Conservation (phyloP, 2,113 vertebrate genomes). For the Antigone vipio region DNA sequence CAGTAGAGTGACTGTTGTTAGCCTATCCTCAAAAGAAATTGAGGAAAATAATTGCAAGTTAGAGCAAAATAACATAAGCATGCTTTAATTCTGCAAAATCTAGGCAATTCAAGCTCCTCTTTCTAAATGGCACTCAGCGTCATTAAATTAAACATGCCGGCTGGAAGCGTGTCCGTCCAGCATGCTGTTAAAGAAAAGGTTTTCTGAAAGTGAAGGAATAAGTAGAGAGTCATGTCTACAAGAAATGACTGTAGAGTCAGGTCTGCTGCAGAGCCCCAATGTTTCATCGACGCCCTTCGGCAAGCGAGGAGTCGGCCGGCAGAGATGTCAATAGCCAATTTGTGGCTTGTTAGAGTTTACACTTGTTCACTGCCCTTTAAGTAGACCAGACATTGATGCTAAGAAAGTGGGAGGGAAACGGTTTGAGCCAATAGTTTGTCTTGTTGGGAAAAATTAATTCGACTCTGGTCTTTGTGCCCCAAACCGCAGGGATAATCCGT, state of each 20-base stretch:
- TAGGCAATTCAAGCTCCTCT: not conserved
- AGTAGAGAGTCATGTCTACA: not conserved
- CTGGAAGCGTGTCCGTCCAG: not conserved
- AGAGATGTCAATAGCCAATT: constrained; percentile 45
- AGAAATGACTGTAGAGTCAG: not conserved
- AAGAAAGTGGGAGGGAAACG: constrained; percentile 30
- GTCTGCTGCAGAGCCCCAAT: not conserved
- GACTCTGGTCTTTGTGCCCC: constrained; percentile 13
- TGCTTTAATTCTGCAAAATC: not conserved
- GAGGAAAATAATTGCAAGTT: not conserved
- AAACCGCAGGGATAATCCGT: not conserved
- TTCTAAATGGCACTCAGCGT: not conserved
- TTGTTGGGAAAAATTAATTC: constrained; percentile 46
- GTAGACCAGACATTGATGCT: constrained; percentile 29
- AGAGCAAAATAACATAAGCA: not conserved
- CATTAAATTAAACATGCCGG: not conserved
- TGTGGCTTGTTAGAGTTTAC: constrained; percentile 30
- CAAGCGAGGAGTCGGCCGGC: not conserved
- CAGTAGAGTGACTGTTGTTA: not conserved
- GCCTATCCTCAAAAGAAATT: not conserved
- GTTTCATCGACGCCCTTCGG: not conserved
- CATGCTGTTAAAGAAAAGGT: not conserved
- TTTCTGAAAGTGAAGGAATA: not conserved
- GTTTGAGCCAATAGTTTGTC: not conserved
- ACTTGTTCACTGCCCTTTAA: constrained; percentile 48